A percentile compares a stretch with the other conserved stretches of the same genome.
Conservation (phyloP, 2,113 vertebrate species). For the Alligator sinensis region DNA sequence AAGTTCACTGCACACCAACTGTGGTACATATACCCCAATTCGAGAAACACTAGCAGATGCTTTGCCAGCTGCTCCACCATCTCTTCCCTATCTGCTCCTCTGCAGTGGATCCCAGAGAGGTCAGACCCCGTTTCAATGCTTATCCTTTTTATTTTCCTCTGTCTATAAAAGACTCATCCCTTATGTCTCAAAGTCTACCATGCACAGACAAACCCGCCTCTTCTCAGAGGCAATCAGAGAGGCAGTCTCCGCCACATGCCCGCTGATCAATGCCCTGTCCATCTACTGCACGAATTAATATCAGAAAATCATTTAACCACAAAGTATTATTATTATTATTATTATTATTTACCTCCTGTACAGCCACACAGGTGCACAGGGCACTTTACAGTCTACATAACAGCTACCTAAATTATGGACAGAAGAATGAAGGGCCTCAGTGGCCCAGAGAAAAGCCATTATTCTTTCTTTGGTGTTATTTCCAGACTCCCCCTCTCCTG, state of each 20-base stretch:
- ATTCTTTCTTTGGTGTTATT: fast-evolving
- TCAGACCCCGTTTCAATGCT: background rate
- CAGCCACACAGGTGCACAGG: conserved; percentile 34
- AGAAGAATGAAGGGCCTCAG: fast-evolving
- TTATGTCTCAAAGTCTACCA: fast-evolving
- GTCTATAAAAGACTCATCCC: background rate
- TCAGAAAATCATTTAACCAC: conserved; percentile 51
- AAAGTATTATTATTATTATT: conserved; percentile 54
- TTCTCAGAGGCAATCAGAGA: fast-evolving
- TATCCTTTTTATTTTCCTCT: background rate
- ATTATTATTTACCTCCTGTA: conserved; percentile 45
- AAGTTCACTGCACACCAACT: too few relatives aligned
- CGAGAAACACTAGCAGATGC: too few relatives aligned
- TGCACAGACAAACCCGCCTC: background rate
- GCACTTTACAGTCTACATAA: conserved; percentile 23
- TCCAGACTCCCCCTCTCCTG: background rate
- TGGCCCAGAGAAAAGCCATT: background rate
- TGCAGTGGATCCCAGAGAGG: background rate
- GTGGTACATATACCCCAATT: too few relatives aligned
- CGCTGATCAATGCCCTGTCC: conserved; percentile 38
- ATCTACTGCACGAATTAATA: conserved; percentile 20
- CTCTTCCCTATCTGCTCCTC: background rate
- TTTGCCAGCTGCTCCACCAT: background rate
- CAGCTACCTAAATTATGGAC: background rate
- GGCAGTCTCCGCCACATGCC: background rate